Percentiles rank a stretch among this genome's conserved stretches.
Evolutionary conservation across 2,888 invertebrate species (phyloP).

Genomic region (Thymelicus acteon): DNA sequence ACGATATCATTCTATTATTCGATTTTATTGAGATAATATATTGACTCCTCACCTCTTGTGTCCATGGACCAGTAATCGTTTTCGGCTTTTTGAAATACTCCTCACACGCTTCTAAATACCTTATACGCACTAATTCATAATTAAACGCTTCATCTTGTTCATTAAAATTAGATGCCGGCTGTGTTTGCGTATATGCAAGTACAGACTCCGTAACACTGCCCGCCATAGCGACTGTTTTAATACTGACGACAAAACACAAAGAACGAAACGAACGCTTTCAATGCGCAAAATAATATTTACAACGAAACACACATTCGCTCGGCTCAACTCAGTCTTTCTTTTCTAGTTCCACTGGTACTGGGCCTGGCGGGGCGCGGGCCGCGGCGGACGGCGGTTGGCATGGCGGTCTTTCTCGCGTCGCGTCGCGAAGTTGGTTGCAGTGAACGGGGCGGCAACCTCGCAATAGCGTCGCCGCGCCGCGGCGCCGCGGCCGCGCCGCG

Average conservation of each 20-base stretch:
- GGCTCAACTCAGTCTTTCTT: too few relatives aligned
- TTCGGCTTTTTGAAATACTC: not conserved
- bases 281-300: too few relatives aligned
- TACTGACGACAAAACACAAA: too few relatives aligned
- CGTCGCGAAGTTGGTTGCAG: not conserved
- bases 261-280: too few relatives aligned
- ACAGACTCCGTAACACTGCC: not conserved
- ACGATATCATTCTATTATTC: not conserved
- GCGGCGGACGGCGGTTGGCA: too few relatives aligned
- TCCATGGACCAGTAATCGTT: not conserved
- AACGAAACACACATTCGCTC: too few relatives aligned
- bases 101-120: not conserved
- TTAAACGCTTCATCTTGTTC: slow-evolving; percentile 5
- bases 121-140: slow-evolving; percentile 3
- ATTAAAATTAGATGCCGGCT: not conserved
- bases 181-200: not conserved
- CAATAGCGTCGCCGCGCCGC: not conserved
- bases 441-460: not conserved
- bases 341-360: too few relatives aligned
- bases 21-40: not conserved
- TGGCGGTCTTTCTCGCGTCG: too few relatives aligned
- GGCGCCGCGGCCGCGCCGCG: too few relatives aligned
- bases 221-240: not conserved
- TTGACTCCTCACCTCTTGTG: not conserved
- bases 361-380: too few relatives aligned